Evolutionary conservation across 2,113 vertebrate species (phyloP).

Genomic region (Festucalex cinctus): DNA sequence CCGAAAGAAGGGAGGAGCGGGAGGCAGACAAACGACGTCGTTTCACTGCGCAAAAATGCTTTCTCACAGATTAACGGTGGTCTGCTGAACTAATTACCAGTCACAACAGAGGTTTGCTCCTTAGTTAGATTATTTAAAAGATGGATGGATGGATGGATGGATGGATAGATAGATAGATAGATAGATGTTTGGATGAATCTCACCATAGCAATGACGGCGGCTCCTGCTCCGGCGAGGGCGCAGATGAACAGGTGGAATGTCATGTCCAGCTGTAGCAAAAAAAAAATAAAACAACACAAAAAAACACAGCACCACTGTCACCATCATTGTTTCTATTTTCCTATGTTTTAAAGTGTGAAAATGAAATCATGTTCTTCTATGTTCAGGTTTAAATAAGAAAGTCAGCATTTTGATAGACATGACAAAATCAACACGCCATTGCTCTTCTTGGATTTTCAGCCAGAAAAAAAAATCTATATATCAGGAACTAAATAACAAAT

Average conservation of each 20-base stretch:
- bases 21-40: slow-evolving; percentile 51
- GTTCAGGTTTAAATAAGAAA: background rate
- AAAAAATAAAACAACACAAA: slow-evolving; percentile 21
- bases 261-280: slow-evolving; percentile 86
- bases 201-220: slow-evolving; percentile 97
- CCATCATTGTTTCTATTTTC: background rate
- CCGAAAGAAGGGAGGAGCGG: slow-evolving; percentile 42
- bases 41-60: slow-evolving; percentile 61
- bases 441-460: too few relatives aligned
- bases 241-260: slow-evolving; percentile 98
- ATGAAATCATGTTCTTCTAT: background rate
- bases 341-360: background rate
- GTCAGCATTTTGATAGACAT: too few relatives aligned
- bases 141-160: too few relatives aligned
- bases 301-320: slow-evolving; percentile 6
- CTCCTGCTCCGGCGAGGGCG: slow-evolving; percentile 94
- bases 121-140: background rate
- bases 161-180: too few relatives aligned
- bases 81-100: slow-evolving; percentile 26
- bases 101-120: slow-evolving; percentile 16
- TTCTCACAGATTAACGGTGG: slow-evolving; percentile 35
- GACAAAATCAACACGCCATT: too few relatives aligned
- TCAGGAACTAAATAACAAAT: too few relatives aligned
- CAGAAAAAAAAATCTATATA: too few relatives aligned
- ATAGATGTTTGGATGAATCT: slow-evolving; percentile 43